phyloP scores from a whole-genome alignment of 2,797 vertebrate species.

The Pantherophis vulpinus region DNA sequence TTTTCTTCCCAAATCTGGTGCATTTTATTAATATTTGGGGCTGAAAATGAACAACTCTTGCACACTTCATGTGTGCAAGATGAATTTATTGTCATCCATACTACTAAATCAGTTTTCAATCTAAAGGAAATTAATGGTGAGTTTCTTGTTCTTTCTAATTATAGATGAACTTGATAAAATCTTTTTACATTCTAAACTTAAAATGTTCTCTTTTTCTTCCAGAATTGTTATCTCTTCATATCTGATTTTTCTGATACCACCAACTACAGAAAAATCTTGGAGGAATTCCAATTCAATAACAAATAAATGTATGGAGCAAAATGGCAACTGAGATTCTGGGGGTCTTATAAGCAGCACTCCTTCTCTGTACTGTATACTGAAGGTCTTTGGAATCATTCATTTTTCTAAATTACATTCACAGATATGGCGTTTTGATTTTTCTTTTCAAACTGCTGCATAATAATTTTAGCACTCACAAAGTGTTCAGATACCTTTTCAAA shows the following conservation, averaged over 20 bases:
- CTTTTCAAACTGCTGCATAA: neutral
- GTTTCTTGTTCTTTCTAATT: neutral
- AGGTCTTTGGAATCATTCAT: constrained; percentile 38
- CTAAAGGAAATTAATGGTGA: neutral
- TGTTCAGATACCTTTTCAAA: constrained; percentile 25
- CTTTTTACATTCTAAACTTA: neutral
- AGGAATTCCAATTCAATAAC: constrained; percentile 40
- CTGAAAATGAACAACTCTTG: neutral
- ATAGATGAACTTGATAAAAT: neutral
- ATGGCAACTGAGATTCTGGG: constrained; percentile 2
- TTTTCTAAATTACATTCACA: constrained; percentile 37
- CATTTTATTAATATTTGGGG: neutral
- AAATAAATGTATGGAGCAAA: constrained; percentile 40
- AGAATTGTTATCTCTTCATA: constrained; percentile 9
- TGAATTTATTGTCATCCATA: neutral
- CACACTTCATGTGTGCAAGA: neutral
- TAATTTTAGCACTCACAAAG: neutral
- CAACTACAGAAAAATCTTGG: constrained; percentile 30
- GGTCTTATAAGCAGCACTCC: constrained; percentile 33
- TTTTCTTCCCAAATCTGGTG: neutral
- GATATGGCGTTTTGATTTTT: constrained; percentile 8
- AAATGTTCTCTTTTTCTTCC: neutral
- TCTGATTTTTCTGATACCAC: neutral
- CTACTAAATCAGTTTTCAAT: neutral
- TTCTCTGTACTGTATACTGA: neutral